Conservation (phyloP, 2,888 invertebrate species). For the Amphipyra berbera region DNA sequence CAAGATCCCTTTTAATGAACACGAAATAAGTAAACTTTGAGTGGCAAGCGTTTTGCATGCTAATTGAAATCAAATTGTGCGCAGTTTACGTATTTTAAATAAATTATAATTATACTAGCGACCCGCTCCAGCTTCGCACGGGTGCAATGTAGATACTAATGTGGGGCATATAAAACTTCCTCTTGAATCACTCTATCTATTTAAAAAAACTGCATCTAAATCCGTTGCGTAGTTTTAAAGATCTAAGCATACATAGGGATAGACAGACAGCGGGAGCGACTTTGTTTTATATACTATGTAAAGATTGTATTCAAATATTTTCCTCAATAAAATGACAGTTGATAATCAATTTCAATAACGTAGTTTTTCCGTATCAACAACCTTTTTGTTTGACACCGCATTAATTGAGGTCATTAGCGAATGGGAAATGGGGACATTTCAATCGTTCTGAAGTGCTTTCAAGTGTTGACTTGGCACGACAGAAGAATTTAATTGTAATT, state of each 20-base stretch:
- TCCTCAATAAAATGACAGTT: background rate
- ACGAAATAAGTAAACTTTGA: background rate
- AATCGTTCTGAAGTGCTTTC: background rate
- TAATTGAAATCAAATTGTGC: background rate
- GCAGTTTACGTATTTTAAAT: background rate
- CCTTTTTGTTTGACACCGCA: background rate
- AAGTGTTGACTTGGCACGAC: background rate
- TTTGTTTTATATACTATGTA: too few species aligned
- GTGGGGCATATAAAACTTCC: too few species aligned
- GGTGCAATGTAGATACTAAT: too few species aligned
- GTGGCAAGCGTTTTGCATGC: background rate
- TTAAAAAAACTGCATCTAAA: too few species aligned
- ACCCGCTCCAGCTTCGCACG: too few species aligned
- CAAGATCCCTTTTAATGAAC: background rate
- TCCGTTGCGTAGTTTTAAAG: too few species aligned
- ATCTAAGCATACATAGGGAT: too few species aligned
- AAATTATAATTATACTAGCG: too few species aligned
- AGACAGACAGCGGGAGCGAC: too few species aligned
- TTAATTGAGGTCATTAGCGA: background rate
- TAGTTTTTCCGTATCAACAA: background rate
- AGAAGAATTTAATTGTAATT: too few species aligned
- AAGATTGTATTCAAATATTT: constrained; percentile 1
- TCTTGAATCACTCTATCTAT: too few species aligned
- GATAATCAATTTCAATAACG: background rate
- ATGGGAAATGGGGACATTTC: constrained; percentile 2